Evolutionary conservation across 1,140 invertebrate species (phyloP).

Genomic region (Diprion similis): DNA sequence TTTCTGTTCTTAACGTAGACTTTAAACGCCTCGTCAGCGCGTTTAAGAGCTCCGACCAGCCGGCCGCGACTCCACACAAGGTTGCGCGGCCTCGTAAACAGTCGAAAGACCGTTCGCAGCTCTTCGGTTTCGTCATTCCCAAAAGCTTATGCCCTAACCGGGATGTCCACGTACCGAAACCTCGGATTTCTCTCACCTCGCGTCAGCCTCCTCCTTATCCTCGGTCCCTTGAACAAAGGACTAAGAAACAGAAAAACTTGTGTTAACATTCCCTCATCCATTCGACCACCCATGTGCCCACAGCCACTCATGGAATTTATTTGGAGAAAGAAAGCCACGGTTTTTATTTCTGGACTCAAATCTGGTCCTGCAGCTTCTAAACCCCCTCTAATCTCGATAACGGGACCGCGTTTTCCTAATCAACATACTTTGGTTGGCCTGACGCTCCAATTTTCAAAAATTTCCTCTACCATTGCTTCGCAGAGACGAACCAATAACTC

Average conservation of each 20-base stretch:
- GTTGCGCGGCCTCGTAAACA: not conserved
- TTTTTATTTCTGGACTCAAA: no score
- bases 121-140: not conserved
- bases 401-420: no score
- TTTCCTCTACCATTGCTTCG: no score
- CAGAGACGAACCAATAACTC: no score
- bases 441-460: no score
- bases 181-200: not conserved
- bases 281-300: not conserved
- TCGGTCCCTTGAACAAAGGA: no score
- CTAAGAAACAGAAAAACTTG: not conserved
- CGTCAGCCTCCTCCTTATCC: no score
- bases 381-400: no score
- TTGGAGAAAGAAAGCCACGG: no score
- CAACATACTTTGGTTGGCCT: no score
- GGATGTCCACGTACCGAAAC: slow-evolving; percentile 4
- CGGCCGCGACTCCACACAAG: not conserved
- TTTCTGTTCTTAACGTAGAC: slow-evolving; percentile 10
- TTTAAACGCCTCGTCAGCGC: slow-evolving; percentile 9
- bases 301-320: no score
- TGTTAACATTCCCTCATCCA: not conserved
- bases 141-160: not conserved
- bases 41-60: not conserved
- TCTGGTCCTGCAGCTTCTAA: no score
- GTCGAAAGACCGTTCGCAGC: not conserved